Evolutionary conservation across 2,797 vertebrate genomes (phyloP), one percentile per base, ranked within the genome.

Genomic region (Rhinogobio ventralis): DNA sequence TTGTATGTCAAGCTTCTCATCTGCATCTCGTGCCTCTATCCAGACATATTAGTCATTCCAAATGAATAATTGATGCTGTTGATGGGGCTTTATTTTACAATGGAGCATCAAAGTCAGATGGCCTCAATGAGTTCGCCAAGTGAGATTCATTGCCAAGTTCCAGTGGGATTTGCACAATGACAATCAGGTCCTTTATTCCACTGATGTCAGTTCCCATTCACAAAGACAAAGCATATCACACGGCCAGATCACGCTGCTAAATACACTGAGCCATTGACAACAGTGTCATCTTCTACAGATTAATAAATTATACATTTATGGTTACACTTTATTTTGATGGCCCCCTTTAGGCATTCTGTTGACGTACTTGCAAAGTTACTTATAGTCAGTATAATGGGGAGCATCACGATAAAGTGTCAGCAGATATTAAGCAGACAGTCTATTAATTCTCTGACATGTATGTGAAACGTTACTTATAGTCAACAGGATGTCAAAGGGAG

Each of bases 151-250:
- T 81, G 74, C 79, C 72, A 82, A 85, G 76, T 83, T 86, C 36
- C n/a, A 64, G 68, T 72, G 71, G 72, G 66, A 39, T 81, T 73
- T 83, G 74, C 81, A 62, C 81, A 77, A 64, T 81, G 73, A 91
- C 89, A 91, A 89, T 86, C 57, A 79, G 51, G 55, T 84, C 85
- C 49, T 88, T 92, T 87, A 88, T 89, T 84, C 73, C 46, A 76
- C 69, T 45, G 49, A 45, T 30, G 69, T 79, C 76, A 78, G 28
- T 87, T 60, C 60, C 62, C 76, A 75, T 84, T 86, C 57, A 83
- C 51, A 51, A 84, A 75, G 42, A 80, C 33, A 66, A 72, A 53
- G 9, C 57, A 14, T 25, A 36, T 55, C 45, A 76, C 60, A 14
- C 1, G 30, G 45, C 19, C 46, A 83, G 46, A 68, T 83, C 82